phyloP scores from a whole-genome alignment of 1,140 invertebrate species.

The Euborellia annulipes region DNA sequence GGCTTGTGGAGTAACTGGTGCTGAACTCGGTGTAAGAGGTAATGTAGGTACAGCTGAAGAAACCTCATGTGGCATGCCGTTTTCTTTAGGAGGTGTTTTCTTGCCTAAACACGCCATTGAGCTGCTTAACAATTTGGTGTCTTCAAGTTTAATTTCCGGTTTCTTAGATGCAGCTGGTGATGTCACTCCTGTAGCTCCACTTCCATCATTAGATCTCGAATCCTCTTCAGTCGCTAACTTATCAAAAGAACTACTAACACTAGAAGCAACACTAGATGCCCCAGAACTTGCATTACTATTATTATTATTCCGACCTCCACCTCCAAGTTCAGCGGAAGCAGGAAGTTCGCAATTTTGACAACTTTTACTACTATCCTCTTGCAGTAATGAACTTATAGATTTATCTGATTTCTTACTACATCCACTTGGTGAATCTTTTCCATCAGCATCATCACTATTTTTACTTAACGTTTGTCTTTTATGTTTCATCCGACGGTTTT shows the following conservation, averaged over 20 bases:
- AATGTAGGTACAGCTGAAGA: too few relatives aligned
- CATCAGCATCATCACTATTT: conserved; percentile 64
- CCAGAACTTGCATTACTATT: conserved; percentile 51
- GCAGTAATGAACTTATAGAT: conserved; percentile 11
- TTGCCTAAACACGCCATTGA: too few relatives aligned
- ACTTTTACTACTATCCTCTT: conserved; percentile 9
- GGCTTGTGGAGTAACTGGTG: too few relatives aligned
- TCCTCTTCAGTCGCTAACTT: conserved; percentile 58
- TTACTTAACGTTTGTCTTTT: conserved; percentile 84
- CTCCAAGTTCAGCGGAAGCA: conserved; percentile 37
- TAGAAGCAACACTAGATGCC: conserved; percentile 33
- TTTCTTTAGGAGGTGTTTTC: too few relatives aligned
- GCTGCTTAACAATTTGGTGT: too few relatives aligned
- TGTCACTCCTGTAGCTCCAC: conserved; percentile 30
- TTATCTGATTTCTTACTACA: conserved; percentile 35
- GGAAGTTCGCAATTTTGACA: background rate
- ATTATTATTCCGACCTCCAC: conserved; percentile 60
- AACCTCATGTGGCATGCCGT: too few relatives aligned
- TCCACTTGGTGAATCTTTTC: conserved; percentile 56
- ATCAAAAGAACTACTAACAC: conserved; percentile 49
- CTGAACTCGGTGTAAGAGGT: too few relatives aligned
- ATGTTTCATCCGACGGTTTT: conserved; percentile 97
- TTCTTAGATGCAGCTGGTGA: conserved; percentile 24
- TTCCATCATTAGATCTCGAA: conserved; percentile 46
- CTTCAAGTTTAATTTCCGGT: conserved; percentile 9